Conservation (phyloP, 2,888 invertebrate genomes). For the Ceramica pisi region DNA sequence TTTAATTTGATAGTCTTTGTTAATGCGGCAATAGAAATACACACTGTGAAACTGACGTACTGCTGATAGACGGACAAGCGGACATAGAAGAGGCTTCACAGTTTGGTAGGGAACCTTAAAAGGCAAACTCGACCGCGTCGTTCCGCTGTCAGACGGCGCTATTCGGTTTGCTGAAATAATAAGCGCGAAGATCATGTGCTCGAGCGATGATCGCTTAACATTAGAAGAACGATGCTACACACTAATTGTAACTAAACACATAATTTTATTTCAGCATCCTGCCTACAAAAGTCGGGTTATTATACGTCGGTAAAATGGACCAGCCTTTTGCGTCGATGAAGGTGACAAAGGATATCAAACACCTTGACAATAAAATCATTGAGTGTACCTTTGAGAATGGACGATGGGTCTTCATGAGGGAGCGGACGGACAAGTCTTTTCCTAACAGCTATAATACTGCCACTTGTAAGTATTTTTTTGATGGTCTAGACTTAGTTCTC, state of each 20-base stretch:
- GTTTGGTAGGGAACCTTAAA: too few species aligned
- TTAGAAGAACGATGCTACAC: neutral
- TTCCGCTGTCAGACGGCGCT: too few species aligned
- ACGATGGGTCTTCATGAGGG: slow-evolving; percentile 98
- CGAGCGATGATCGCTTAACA: too few species aligned
- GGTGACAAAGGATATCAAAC: slow-evolving; percentile 94
- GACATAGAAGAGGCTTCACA: too few species aligned
- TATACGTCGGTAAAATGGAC: slow-evolving; percentile 95
- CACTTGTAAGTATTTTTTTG: slow-evolving; percentile 89
- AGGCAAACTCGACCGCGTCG: too few species aligned
- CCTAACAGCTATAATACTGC: slow-evolving; percentile 98
- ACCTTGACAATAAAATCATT: slow-evolving; percentile 97
- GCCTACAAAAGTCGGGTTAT: slow-evolving; percentile 92
- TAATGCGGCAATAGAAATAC: too few species aligned
- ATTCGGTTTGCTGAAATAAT: too few species aligned
- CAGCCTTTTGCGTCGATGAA: slow-evolving; percentile 94
- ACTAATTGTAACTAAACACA: neutral
- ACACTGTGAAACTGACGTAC: too few species aligned
- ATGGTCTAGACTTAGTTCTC: too few species aligned
- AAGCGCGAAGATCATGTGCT: too few species aligned
- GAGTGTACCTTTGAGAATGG: slow-evolving; percentile 97
- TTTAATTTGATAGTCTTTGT: too few species aligned
- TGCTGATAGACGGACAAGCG: too few species aligned
- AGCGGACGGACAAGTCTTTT: slow-evolving; percentile 98
- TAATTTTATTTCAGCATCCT: slow-evolving; percentile 91